Base-by-base conservation (phyloP, 2,888 invertebrate genomes). In the Galerucella nymphaeae region DNA sequence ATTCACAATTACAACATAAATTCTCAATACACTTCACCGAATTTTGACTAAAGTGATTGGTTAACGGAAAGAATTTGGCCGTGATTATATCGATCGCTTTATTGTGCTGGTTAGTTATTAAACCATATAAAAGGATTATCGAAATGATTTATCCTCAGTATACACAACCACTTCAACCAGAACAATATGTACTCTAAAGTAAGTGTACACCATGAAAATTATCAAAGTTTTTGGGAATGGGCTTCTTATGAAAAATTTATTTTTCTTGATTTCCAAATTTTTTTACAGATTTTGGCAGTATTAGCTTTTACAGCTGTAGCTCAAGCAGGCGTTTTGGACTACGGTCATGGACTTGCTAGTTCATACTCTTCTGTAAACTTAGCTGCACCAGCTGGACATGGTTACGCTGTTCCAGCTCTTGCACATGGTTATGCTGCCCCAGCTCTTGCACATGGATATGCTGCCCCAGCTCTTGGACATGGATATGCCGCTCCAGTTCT, bases 221-320 rank as follows among this genome's bases (percentile, higher is more conserved):
- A 30, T 30, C 42, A 42, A 4, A 30, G 30, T 30, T 30, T 30
- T 23, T 23, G 23, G 2, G 3, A 23, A 23, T 23, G 23, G 23
- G 23, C 3, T 30, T 30, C 30, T 30, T 5, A 5, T 30, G 5
- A 30, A 30, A 8, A 8, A 30, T 5, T 30, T 30, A 30, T 30
- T 30, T 30, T 30, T 30, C 0, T 30, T 30, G 6, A 45, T 13
- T 45, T 45, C 2, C 11, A 45, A 10, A 53, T 58, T 64, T 20
- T 41, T 53, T 66, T 75, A 8, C 67, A 79, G 80, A 66, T 79
- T 63, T 62, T 80, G 38, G 68, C 72, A 53, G 58, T 79, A 55
- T 59, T 77, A 18, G 75, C 76, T 30, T 50, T 77, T 10, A 75
- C 74, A 16, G 78, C 78, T 13, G 70, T 70, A 53, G 75, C 76